Evolutionary conservation across 2,113 vertebrate genomes (phyloP).

Genomic region (Mastomys natalensis): DNA sequence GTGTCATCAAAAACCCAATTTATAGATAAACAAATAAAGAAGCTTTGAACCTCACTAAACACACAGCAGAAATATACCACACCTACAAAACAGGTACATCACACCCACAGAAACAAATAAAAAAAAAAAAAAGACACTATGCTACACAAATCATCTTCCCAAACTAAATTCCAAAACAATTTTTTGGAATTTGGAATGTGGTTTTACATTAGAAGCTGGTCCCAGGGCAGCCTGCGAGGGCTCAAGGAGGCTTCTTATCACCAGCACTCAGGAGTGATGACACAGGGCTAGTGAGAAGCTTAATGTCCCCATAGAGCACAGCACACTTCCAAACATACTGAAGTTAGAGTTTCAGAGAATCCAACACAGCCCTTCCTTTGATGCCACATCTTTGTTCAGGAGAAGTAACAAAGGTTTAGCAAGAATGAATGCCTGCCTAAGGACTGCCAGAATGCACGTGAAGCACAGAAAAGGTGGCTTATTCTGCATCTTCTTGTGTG

Average conservation of each 20-base stretch:
- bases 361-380: neutral
- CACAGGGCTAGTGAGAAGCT: neutral
- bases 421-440: neutral
- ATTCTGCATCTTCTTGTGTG: neutral
- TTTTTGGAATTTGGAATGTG: neutral
- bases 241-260: neutral
- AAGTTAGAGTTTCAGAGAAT: neutral
- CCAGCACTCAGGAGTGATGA: slow-evolving; percentile 2
- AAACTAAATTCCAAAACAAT: neutral
- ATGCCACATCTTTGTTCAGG: neutral
- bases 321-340: neutral
- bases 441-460: accelerated
- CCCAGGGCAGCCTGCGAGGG: neutral
- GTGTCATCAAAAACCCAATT: slow-evolving; percentile 46
- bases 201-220: slow-evolving; percentile 40
- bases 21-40: slow-evolving; percentile 67
- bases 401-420: neutral
- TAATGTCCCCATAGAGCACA: slow-evolving; percentile 4
- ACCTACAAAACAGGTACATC: neutral
- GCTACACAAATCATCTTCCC: neutral
- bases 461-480: neutral
- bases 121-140: neutral
- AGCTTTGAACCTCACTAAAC: slow-evolving; percentile 49
- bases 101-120: neutral
- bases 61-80: slow-evolving; percentile 36